phyloP scores from a whole-genome alignment of 2,888 invertebrate genomes.

The Zhengitettix transpicula region DNA sequence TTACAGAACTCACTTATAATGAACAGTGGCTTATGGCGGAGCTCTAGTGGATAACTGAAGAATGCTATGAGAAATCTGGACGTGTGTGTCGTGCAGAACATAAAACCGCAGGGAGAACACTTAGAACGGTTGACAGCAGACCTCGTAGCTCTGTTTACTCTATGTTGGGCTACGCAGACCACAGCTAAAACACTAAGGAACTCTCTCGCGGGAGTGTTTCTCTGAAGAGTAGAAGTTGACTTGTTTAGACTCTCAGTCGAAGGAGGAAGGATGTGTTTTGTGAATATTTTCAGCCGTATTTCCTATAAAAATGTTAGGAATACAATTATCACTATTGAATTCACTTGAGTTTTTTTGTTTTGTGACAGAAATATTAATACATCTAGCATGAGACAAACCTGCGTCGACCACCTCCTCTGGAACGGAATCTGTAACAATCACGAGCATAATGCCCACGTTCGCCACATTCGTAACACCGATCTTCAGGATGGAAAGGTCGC shows the following conservation, averaged over 20 bases:
- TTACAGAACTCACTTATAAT: conserved; percentile 7
- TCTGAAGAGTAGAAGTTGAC: conserved; percentile 1
- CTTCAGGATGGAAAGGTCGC: conserved; percentile 74
- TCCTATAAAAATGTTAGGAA: conserved; percentile 14
- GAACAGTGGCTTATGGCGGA: conserved; percentile 1
- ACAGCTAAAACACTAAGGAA: not conserved
- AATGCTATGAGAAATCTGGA: not conserved
- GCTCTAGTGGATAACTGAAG: not conserved
- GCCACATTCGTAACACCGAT: conserved; percentile 88
- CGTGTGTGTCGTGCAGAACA: not conserved
- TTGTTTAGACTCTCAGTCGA: conserved; percentile 4
- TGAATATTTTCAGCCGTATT: conserved; percentile 12
- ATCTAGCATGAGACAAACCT: conserved; percentile 16
- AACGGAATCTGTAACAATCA: conserved; percentile 61
- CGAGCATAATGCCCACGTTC: conserved; percentile 86
- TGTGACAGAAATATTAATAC: not conserved
- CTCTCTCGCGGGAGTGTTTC: not conserved
- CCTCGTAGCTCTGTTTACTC: not conserved
- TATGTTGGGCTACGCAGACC: not conserved
- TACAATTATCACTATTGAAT: conserved; percentile 12
- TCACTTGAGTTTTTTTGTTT: conserved; percentile 3
- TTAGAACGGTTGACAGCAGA: not conserved
- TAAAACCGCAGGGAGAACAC: not conserved
- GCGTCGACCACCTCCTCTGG: conserved; percentile 26
- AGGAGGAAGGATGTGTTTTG: conserved; percentile 8